Percentiles rank a stretch among this genome's conserved stretches.
Conservation (phyloP, 1,140 invertebrate species). For the Drosophila pectinifera region DNA sequence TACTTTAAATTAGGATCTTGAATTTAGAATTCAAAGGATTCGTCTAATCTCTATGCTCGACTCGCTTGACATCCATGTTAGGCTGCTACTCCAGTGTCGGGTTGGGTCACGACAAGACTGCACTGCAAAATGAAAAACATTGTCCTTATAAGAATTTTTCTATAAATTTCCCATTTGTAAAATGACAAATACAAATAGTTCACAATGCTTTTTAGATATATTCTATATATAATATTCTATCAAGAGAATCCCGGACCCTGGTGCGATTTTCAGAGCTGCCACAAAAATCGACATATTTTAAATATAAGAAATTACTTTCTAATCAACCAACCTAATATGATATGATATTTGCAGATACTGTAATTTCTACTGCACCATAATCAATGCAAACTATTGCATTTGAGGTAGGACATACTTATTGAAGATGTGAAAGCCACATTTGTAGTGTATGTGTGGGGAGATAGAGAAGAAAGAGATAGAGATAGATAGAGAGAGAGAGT, state of each 20-base stretch:
- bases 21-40: slow-evolving; percentile 78
- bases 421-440: slow-evolving; percentile 72
- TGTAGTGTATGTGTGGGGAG: not conserved
- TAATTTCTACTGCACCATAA: not conserved
- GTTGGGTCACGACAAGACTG: slow-evolving; percentile 31
- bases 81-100: slow-evolving; percentile 29
- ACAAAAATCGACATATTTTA: no score
- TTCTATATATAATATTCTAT: no score
- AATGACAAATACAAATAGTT: not conserved
- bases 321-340: no score
- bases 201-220: no score
- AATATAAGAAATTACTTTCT: no score
- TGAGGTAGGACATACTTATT: slow-evolving; percentile 44
- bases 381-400: no score
- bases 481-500: slow-evolving; percentile 2
- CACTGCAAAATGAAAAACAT: slow-evolving; percentile 42
- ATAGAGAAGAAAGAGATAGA: not conserved
- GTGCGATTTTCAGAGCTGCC: no score
- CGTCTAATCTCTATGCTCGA: slow-evolving; percentile 66
- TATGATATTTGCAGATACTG: not conserved
- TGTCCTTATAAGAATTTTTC: not conserved
- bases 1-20: slow-evolving; percentile 72
- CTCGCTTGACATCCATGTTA: slow-evolving; percentile 66
- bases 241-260: no score
- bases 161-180: no score